A percentile compares a stretch with the other conserved stretches of the same genome.
Conservation (phyloP, 2,888 invertebrate species). For the Oligia latruncula region DNA sequence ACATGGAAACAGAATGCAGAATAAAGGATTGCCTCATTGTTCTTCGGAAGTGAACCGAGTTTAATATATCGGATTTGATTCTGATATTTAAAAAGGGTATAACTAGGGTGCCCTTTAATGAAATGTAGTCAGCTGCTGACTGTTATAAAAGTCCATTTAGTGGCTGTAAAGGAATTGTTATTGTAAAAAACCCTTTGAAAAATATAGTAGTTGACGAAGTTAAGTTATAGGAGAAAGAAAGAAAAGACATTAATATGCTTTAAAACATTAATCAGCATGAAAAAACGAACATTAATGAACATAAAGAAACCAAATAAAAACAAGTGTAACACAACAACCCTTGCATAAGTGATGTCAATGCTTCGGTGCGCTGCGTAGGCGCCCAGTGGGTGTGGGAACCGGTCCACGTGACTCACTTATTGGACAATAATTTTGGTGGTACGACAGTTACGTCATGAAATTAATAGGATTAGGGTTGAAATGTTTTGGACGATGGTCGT, state of each 20-base stretch:
- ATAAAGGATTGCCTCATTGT: conserved; percentile 48
- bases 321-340: conserved; percentile 65
- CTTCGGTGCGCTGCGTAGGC: conserved; percentile 76
- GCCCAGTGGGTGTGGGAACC: conserved; percentile 83
- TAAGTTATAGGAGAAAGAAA: neutral
- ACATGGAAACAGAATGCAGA: conserved; percentile 33
- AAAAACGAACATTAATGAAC: neutral
- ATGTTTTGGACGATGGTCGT: conserved; percentile 21
- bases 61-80: conserved; percentile 27
- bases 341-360: conserved; percentile 72
- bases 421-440: conserved; percentile 76
- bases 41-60: conserved; percentile 20
- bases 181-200: neutral
- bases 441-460: conserved; percentile 71
- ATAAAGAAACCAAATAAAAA: conserved; percentile 4
- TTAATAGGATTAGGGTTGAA: conserved; percentile 62
- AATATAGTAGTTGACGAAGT: neutral
- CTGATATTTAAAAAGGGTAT: conserved; percentile 19
- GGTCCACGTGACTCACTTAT: conserved; percentile 82
- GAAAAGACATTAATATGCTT: neutral
- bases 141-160: neutral
- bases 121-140: neutral
- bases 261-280: neutral
- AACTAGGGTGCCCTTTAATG: neutral
- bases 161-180: neutral